Conservation (phyloP, 2,113 vertebrate genomes). For the Eudyptes chrysolophus region DNA sequence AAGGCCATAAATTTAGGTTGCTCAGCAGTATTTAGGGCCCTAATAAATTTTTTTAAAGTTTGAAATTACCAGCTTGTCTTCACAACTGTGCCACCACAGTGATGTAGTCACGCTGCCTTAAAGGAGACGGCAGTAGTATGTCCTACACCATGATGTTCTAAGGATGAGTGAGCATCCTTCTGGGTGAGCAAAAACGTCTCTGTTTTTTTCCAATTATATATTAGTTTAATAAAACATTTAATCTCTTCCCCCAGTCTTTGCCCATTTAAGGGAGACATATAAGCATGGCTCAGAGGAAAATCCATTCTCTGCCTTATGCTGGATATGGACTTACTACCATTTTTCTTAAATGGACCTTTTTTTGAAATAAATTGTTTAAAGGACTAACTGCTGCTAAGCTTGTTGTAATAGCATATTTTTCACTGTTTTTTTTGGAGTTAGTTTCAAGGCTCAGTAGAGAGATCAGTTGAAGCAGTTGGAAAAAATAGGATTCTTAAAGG, state of each 20-base stretch:
- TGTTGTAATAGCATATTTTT: background rate
- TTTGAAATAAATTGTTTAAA: background rate
- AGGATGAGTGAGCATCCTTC: background rate
- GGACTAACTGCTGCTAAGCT: background rate
- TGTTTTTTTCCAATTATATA: background rate
- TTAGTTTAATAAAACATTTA: background rate
- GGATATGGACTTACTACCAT: background rate
- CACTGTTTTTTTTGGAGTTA: background rate
- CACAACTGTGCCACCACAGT: background rate
- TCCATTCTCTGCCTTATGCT: background rate
- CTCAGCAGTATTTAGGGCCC: background rate
- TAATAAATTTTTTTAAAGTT: constrained; percentile 34
- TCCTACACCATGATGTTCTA: background rate
- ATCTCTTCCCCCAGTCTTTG: background rate
- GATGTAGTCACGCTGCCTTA: background rate
- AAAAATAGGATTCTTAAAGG: background rate
- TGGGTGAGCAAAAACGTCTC: background rate
- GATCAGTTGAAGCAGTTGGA: background rate
- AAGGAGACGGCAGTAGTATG: background rate
- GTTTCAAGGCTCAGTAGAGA: background rate
- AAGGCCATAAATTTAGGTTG: constrained; percentile 33
- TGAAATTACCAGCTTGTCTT: background rate
- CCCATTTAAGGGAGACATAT: background rate
- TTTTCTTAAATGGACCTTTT: background rate
- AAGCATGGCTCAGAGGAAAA: background rate